These are phyloP conservation scores for Eilema depressum DNA, from an alignment of 2,888 invertebrate species.

Conservation along the genomic window DNA sequence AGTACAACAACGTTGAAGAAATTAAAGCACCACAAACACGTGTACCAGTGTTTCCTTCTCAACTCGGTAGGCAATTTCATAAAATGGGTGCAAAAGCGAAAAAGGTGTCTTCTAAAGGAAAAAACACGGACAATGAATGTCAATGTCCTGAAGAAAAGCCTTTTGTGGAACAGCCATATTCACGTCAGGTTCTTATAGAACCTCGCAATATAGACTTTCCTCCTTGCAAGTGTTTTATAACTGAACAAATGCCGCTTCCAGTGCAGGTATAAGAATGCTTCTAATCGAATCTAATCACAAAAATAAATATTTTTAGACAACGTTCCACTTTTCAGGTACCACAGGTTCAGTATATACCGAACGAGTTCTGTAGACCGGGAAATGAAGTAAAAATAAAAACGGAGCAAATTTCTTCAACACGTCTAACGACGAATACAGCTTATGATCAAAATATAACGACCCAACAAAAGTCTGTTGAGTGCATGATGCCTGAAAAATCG, in stretches of 20 bases:
- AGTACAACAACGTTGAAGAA: not conserved
- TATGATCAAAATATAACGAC: not conserved
- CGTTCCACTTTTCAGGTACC: not conserved
- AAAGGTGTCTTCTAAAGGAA: not conserved
- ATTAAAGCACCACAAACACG: not conserved
- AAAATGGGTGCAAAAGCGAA: not conserved
- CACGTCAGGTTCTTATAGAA: not conserved
- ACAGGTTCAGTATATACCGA: not conserved
- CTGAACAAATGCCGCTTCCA: not conserved
- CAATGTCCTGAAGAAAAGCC: conserved; percentile 45
- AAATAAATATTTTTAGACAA: not conserved
- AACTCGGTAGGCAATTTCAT: not conserved
- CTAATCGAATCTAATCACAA: not conserved
- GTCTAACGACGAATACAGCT: not conserved
- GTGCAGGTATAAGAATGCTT: conserved; percentile 5
- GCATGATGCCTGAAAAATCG: not conserved
- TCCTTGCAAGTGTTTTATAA: conserved; percentile 8
- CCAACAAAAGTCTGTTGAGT: not conserved
- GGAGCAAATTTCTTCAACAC: not conserved
- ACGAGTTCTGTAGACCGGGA: not conserved
- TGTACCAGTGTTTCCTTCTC: not conserved
- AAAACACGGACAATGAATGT: conserved; percentile 32
- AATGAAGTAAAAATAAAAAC: not conserved
- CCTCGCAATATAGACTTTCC: not conserved
- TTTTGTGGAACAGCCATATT: not conserved